These are phyloP conservation scores for Uloborus diversus DNA, from an alignment of 1,140 invertebrate species.

Conservation along the genomic window DNA sequence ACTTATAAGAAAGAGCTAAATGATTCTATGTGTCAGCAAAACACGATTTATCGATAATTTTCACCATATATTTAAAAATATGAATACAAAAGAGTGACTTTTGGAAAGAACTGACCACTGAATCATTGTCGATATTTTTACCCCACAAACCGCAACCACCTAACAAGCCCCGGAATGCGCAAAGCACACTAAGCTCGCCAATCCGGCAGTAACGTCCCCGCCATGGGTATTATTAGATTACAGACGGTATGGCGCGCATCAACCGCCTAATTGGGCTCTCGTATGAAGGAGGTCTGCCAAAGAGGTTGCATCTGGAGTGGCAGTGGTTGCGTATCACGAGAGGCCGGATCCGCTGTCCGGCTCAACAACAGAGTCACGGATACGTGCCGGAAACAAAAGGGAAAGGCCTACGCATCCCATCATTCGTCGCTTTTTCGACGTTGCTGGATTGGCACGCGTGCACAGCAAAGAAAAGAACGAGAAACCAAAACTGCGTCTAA, in stretches of 20 bases:
- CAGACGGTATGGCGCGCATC: constrained; percentile 6
- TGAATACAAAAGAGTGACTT: too few relatives aligned
- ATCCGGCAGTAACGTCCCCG: too few relatives aligned
- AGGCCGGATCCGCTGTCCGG: constrained; percentile 13
- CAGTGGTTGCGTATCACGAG: background rate
- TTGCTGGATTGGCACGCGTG: background rate
- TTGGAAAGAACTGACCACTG: too few relatives aligned
- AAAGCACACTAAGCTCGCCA: too few relatives aligned
- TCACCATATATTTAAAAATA: too few relatives aligned
- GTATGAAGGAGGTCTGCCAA: constrained; percentile 5
- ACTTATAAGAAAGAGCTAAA: too few relatives aligned
- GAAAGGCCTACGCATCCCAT: background rate
- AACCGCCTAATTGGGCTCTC: constrained; percentile 32
- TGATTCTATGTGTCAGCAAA: too few relatives aligned
- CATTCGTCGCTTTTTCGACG: background rate
- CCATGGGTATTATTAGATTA: constrained; percentile 2
- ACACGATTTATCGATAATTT: too few relatives aligned
- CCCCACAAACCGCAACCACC: too few relatives aligned
- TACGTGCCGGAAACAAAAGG: constrained; percentile 37
- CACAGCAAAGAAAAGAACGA: constrained; percentile 1
- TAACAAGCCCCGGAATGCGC: too few relatives aligned
- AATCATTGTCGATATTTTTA: too few relatives aligned
- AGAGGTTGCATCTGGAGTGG: constrained; percentile 3
- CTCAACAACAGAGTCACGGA: constrained; percentile 17
- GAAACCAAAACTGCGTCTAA: constrained; percentile 4